phyloP scores from a whole-genome alignment of 2,797 vertebrate species.

The Tympanoctomys barrerae region DNA sequence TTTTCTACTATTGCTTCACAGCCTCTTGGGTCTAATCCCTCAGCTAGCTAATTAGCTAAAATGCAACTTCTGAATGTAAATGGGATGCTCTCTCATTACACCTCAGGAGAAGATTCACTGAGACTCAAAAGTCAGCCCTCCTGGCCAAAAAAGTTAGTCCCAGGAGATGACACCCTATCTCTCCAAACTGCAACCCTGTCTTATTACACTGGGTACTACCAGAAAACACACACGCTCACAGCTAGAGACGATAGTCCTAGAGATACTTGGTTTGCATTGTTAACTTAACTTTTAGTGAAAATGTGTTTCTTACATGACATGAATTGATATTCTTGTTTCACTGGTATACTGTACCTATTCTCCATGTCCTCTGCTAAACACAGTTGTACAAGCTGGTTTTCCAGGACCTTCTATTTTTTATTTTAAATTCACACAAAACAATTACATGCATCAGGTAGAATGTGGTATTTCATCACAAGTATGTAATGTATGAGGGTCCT shows the following conservation, averaged over 20 bases:
- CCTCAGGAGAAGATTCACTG: background rate
- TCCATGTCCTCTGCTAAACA: background rate
- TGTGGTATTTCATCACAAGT: background rate
- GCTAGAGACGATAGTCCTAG: background rate
- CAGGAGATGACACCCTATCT: background rate
- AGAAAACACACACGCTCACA: background rate
- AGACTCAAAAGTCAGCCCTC: background rate
- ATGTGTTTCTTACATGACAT: background rate
- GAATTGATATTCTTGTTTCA: background rate
- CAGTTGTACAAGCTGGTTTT: background rate
- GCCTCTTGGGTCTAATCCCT: background rate
- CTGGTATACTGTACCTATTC: background rate
- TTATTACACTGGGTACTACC: background rate
- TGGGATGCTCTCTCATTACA: background rate
- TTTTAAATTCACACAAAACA: background rate
- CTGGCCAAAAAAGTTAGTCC: background rate
- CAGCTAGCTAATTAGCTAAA: background rate
- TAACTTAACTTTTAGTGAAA: background rate
- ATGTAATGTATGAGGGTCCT: background rate
- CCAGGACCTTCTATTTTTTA: background rate
- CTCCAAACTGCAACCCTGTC: background rate
- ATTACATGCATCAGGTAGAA: background rate
- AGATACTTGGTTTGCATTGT: background rate
- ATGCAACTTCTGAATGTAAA: background rate
- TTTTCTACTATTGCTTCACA: background rate